phyloP scores from a whole-genome alignment of 2,888 invertebrate species.

The Lucinisca nassula region DNA sequence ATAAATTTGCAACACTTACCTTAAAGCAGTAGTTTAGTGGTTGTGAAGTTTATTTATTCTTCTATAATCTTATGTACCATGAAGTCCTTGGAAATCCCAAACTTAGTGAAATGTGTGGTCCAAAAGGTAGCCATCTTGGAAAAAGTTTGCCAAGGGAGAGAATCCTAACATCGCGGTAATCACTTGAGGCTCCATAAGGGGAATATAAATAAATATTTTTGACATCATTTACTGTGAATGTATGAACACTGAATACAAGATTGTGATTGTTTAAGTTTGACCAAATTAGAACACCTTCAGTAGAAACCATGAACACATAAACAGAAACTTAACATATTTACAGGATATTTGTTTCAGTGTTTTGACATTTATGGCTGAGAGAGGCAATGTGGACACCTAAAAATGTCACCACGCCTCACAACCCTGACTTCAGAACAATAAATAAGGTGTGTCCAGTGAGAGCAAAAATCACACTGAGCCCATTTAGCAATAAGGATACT shows the following conservation, averaged over 20 bases:
- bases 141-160: not conserved
- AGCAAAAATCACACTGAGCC: conserved; percentile 24
- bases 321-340: not conserved
- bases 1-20: not conserved
- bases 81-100: not conserved
- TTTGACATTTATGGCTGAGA: not conserved
- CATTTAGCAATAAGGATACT: not conserved
- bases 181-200: not conserved
- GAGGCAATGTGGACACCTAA: conserved; percentile 16
- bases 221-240: too few species aligned
- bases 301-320: not conserved
- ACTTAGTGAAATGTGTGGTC: not conserved
- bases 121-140: not conserved
- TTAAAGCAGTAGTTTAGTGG: not conserved
- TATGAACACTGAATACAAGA: too few species aligned
- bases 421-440: conserved; percentile 11
- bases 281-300: not conserved
- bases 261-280: too few species aligned
- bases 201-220: not conserved
- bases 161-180: not conserved
- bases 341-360: not conserved
- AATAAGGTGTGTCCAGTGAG: conserved; percentile 8
- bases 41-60: not conserved
- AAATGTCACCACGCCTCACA: conserved; percentile 3
- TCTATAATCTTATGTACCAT: not conserved